phyloP scores from a whole-genome alignment of 2,888 invertebrate genomes.

The Meteorus cinctellus region DNA sequence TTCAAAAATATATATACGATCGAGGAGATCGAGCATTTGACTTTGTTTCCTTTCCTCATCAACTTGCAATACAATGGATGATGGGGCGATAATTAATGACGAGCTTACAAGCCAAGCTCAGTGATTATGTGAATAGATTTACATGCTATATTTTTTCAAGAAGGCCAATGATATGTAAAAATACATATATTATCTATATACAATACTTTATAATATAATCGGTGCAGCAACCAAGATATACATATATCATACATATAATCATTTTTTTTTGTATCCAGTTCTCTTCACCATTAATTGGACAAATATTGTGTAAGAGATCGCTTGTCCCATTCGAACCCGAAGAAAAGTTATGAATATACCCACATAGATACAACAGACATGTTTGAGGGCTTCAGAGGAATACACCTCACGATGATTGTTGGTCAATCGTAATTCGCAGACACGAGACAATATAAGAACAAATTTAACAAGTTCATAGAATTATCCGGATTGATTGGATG shows the following conservation, averaged over 20 bases:
- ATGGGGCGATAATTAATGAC: not conserved
- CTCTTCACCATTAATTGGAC: constrained; percentile 39
- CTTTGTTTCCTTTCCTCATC: not conserved
- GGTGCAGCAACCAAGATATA: constrained; percentile 72
- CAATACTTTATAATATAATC: constrained; percentile 70
- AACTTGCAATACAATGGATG: not conserved
- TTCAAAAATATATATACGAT: not conserved
- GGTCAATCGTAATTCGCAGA: not conserved
- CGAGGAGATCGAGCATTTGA: not conserved
- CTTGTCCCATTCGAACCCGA: constrained; percentile 15
- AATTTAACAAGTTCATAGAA: not conserved
- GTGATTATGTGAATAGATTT: constrained; percentile 48
- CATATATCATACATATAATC: constrained; percentile 71
- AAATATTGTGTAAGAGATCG: constrained; percentile 45
- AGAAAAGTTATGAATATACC: not conserved
- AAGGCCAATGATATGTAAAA: constrained; percentile 73
- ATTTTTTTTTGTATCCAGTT: constrained; percentile 54
- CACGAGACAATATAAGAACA: not conserved
- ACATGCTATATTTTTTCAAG: constrained; percentile 62
- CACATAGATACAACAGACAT: constrained; percentile 16
- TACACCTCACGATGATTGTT: constrained; percentile 3
- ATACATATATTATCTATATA: constrained; percentile 72
- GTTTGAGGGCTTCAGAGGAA: not conserved
- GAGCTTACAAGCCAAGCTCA: not conserved
- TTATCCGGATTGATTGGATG: not conserved